Percentiles rank a stretch among this genome's conserved stretches.
Evolutionary conservation across 1,140 invertebrate species (phyloP).

Genomic region (Arion vulgaris): DNA sequence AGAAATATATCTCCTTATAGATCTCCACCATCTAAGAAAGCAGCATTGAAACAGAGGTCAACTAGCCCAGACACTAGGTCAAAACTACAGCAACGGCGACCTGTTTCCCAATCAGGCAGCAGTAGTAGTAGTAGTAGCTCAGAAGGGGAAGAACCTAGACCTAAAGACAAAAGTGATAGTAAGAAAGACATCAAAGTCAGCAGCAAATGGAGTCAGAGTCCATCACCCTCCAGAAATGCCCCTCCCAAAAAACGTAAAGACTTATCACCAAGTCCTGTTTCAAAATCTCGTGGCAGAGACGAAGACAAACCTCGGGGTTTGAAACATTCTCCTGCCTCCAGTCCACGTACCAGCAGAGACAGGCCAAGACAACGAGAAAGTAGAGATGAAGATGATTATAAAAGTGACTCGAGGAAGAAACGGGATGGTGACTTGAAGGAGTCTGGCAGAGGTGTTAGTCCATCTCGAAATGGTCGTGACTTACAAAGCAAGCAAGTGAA

Average conservation of each 20-base stretch:
- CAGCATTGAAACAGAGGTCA: not conserved
- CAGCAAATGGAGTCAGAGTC: conserved; percentile 18
- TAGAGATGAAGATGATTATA: conserved; percentile 4
- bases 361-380: conserved; percentile 1
- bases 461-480: conserved; percentile 28
- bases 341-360: conserved; percentile 2
- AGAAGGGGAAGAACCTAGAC: conserved; percentile 19
- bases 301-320: not conserved
- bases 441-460: not conserved
- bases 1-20: not conserved
- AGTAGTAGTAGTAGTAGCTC: conserved; percentile 39
- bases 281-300: not conserved
- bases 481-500: not conserved
- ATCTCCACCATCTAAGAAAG: conserved; percentile 2
- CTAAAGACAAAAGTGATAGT: not conserved
- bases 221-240: not conserved
- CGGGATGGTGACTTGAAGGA: conserved; percentile 10
- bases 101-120: conserved; percentile 18
- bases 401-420: conserved; percentile 1
- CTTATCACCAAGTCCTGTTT: conserved; percentile 3
- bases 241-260: conserved; percentile 5
- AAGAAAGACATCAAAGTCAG: not conserved
- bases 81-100: not conserved
- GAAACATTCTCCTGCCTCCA: not conserved
- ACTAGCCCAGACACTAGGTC: not conserved